Base-by-base conservation (phyloP, 1,140 invertebrate genomes). In the Conopomorpha cramerella region DNA sequence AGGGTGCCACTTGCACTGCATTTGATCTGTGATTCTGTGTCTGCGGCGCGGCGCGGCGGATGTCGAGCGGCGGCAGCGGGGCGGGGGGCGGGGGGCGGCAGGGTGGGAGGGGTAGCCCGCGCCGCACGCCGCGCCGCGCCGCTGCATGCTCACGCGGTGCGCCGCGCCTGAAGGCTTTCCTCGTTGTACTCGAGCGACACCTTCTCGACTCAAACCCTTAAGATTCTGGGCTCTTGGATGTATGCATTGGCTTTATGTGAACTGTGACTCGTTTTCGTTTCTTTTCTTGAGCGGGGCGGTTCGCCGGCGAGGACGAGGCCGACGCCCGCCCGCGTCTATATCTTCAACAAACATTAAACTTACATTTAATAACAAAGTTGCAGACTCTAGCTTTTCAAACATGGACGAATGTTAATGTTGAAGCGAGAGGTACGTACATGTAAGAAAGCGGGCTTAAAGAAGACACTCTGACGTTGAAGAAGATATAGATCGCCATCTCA, bases 211-310 rank as follows among this genome's bases (percentile, higher is more conserved):
- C 64, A 74, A 74, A 71, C 70, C 66, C 70, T 74, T 74, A 70
- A 70, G 51, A 74, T 74, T 74, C 70, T 74, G 70, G 70, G 70
- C 70, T 74, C 66, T 74, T 74, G 70, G 70, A 74, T 74, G 70
- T 74, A 58, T 74, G 70, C 65, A 74, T 74, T 74, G 70, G 70
- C 70, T 74, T 74, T 74, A 70, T 74, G 70, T 74, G 63, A 74
- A 70, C 59, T 70, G 70, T 71, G 65, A 74, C 63, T 71, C 59
- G 64, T 70, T 74, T 74, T 74, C 67, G 70, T 74, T 74, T 72
- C 67, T 65, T 74, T 74, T 72, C 70, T 72, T 74, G 65, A 61
- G 70, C 63, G 61, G 16, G n/a, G 19, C n/a, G n/a, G n/a, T 8
- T 11, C 8, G 18, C 33, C 8, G 28, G 10, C 17, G 4, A 57